Percentiles rank a stretch among this genome's conserved stretches.
phyloP scores from a whole-genome alignment of 2,797 vertebrate species.

The Otus scops region DNA sequence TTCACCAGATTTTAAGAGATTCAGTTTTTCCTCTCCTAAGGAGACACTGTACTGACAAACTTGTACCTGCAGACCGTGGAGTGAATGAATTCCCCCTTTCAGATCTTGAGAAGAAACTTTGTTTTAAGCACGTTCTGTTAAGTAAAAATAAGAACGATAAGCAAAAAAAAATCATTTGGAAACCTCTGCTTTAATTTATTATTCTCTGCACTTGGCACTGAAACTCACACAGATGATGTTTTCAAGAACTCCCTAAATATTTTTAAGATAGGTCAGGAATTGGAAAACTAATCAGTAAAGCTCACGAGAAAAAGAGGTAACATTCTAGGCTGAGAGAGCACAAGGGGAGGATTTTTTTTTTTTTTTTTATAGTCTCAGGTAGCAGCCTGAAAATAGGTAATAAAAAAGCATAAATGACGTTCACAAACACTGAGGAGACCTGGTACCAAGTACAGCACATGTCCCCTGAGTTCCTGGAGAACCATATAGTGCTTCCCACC shows the following conservation, averaged over 20 bases:
- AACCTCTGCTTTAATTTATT: not conserved
- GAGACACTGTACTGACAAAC: not conserved
- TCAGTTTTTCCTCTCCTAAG: not conserved
- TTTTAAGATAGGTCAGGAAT: conserved; percentile 10
- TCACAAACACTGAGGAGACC: not conserved
- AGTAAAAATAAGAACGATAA: not conserved
- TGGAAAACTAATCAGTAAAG: not conserved
- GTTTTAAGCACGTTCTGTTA: not conserved
- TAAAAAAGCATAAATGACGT: not conserved
- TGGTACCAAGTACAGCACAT: not conserved
- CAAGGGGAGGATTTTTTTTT: not conserved
- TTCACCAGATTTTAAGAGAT: not conserved
- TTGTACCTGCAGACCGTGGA: not conserved
- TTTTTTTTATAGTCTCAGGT: not conserved
- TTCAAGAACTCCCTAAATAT: conserved; percentile 37
- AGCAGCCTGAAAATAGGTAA: not conserved
- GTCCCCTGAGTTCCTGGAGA: not conserved
- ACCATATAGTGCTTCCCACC: not conserved
- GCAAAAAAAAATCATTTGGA: not conserved
- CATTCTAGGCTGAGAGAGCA: not conserved
- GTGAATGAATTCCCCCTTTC: not conserved
- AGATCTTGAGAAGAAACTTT: not conserved
- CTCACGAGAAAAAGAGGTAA: not conserved
- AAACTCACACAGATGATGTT: not conserved
- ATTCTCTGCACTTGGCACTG: not conserved